A percentile compares a stretch with the other conserved stretches of the same genome.
Conservation (phyloP, 2,113 vertebrate species). For the Serinus canaria region DNA sequence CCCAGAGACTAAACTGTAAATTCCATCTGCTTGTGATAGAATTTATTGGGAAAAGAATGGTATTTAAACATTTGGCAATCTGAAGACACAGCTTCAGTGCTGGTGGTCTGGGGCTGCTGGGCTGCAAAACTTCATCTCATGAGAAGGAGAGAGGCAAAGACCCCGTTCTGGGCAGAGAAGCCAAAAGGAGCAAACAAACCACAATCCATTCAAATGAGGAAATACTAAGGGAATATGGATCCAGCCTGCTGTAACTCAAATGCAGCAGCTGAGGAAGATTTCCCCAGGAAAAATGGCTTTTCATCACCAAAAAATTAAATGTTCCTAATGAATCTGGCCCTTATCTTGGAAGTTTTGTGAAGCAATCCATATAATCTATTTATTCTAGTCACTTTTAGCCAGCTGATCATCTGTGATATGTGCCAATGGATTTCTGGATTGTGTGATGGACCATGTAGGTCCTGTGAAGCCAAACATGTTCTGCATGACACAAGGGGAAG, state of each 20-base stretch:
- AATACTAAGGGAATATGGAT: neutral
- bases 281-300: neutral
- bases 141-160: neutral
- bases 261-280: neutral
- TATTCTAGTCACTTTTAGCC: neutral
- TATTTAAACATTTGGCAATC: neutral
- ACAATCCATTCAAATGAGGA: neutral
- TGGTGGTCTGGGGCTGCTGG: neutral
- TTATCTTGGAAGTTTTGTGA: neutral
- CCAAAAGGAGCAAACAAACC: neutral
- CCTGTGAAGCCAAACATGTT: neutral
- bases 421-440: neutral
- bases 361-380: neutral
- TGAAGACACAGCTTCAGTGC: neutral
- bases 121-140: neutral
- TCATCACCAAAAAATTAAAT: neutral
- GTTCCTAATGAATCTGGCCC: neutral
- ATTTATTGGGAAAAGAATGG: neutral
- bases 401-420: neutral
- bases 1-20: neutral
- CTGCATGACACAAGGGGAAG: neutral
- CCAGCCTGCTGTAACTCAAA: neutral
- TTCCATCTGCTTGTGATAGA: neutral
- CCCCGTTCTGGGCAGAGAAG: neutral
- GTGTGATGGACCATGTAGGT: neutral